Conservation (phyloP, 2,888 invertebrate genomes). For the Poecilus cupreus region DNA sequence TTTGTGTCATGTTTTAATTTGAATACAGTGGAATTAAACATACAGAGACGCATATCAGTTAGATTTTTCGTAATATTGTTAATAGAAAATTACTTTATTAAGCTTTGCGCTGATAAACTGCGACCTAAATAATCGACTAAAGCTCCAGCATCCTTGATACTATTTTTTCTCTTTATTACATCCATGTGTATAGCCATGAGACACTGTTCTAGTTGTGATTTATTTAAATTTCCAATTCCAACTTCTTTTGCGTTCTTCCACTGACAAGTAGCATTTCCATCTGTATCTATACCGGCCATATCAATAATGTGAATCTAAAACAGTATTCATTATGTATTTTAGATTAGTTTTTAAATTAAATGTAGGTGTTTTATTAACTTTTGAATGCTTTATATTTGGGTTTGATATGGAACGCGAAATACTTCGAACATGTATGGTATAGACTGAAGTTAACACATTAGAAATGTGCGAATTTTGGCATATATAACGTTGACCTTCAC, state of each 20-base stretch:
- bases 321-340: constrained; percentile 16
- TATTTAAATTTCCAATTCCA: constrained; percentile 70
- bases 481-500: constrained; percentile 70
- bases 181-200: constrained; percentile 65
- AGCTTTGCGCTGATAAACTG: constrained; percentile 67
- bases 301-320: constrained; percentile 72
- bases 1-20: too few relatives aligned
- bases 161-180: constrained; percentile 37
- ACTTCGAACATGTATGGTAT: constrained; percentile 70
- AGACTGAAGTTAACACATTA: constrained; percentile 69
- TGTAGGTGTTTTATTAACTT: constrained; percentile 64
- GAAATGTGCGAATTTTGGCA: constrained; percentile 64
- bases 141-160: constrained; percentile 60
- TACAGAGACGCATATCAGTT: too few relatives aligned
- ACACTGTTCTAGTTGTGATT: constrained; percentile 71
- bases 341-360: constrained; percentile 27
- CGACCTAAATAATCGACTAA: constrained; percentile 70
- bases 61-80: too few relatives aligned
- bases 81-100: constrained; percentile 68
- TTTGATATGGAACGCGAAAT: constrained; percentile 64
- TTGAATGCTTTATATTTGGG: constrained; percentile 64
- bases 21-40: too few relatives aligned
- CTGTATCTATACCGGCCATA: constrained; percentile 71
- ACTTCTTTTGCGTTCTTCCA: constrained; percentile 69
- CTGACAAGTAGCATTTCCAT: constrained; percentile 66